Base-by-base conservation (phyloP, 1,140 invertebrate species). In the Temnothorax curvispinosus region DNA sequence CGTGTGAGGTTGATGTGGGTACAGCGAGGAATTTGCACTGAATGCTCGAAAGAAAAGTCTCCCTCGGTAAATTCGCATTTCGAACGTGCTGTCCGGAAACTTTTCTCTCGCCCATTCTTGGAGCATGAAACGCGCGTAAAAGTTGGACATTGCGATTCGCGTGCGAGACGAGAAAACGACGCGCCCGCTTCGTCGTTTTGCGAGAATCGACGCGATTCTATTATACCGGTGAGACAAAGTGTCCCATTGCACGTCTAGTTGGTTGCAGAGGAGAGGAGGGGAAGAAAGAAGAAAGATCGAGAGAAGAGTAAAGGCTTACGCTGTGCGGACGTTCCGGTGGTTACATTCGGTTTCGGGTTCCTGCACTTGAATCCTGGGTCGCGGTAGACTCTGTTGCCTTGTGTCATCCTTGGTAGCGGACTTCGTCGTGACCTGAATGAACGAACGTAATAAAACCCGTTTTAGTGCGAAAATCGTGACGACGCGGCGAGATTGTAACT, bases 301-400 rank as follows among this genome's bases (percentile, higher is more conserved):
- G 38, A 81, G 41, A 47, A 80, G 76, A 90, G 67, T 74, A 21
- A 90, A 74, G 62, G 87, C 91, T 92, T 90, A 92, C 91, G 78
- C 71, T 90, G 67, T 72, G 32, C 15, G 44, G 67, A 65, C 50
- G 78, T 52, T 56, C 72, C 58, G 67, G 41, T 75, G 54, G 65
- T 74, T 88, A 78, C 18, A 74, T 15, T 87, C 80, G 71, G 21
- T 86, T 54, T 91, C 85, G 11, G 85, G 72, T 84, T 69, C 71
- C 32, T 89, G 90, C 9, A 91, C 75, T 84, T 87, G 80, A 71
- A 90, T 87, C 84, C 85, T 87, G 7, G 85, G 85, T 75, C 87
- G 85, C 18, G 81, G 44, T 9, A 77, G 50, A 13, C 27, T 52
- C 35, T 52, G 80, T 18, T 78, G 80, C 62, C 74, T 77, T 38